These are phyloP conservation scores for Drosophila macrothrix DNA, from an alignment of 2,888 invertebrate species.

Conservation along the genomic window DNA sequence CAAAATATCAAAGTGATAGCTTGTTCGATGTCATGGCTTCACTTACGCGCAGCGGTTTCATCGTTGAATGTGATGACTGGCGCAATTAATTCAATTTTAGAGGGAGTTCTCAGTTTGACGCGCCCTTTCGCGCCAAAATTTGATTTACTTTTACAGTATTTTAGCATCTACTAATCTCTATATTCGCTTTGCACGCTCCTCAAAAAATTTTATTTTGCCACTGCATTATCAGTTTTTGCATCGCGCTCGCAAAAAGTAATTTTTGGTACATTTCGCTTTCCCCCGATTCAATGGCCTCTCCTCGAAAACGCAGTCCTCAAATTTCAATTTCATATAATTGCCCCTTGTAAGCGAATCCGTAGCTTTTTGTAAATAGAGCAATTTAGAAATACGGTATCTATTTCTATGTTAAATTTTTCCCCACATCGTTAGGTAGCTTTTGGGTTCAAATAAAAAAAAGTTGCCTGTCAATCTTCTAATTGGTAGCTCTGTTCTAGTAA, in stretches of 20 bases:
- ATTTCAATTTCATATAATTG: neutral
- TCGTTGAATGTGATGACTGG: too few species aligned
- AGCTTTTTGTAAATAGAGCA: neutral
- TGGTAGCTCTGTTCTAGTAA: neutral
- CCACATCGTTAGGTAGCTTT: neutral
- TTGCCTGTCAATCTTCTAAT: neutral
- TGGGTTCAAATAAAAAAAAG: neutral
- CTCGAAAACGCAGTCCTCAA: neutral
- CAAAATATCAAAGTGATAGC: neutral
- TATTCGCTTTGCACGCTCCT: neutral
- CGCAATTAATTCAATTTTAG: too few species aligned
- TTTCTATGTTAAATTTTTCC: neutral
- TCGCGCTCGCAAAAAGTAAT: neutral
- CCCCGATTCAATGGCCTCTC: neutral
- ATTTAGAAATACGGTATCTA: neutral
- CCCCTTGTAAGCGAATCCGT: neutral
- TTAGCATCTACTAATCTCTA: neutral
- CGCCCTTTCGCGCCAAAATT: neutral
- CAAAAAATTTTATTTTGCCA: too few species aligned
- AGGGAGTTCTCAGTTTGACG: neutral
- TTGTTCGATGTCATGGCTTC: neutral
- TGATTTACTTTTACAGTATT: neutral
- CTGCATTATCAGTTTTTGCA: neutral
- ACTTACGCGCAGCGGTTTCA: too few species aligned
- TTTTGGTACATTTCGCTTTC: neutral